Base-by-base conservation (phyloP, 2,113 vertebrate species). In the Pteronura brasiliensis region DNA sequence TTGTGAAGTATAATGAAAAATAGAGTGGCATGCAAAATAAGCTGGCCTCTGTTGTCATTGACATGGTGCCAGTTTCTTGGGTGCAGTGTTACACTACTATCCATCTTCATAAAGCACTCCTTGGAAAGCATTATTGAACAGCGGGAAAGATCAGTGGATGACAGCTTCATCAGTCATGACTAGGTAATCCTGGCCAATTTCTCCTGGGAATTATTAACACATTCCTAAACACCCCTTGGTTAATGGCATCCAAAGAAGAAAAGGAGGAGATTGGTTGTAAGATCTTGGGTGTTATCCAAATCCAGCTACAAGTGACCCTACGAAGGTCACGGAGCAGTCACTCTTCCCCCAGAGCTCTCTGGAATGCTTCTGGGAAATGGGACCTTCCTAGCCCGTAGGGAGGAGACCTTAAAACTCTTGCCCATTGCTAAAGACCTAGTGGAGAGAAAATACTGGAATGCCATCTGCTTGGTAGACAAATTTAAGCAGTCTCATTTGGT, bases 91-190 rank as follows among this genome's bases (percentile, higher is more conserved):
- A 87, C 90, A 85, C 63, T 49, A 65, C 96, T 59, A 98, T 99
- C 98, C 98, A 97, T 99, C 98, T 99, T 98, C 98, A 98, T 98
- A 98, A 98, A 98, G 98, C n/a, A 27, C 74, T 97, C 95, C 98
- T 98, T 98, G 42, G 44, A 98, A 98, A 97, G 97, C 87, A 23
- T 98, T 98, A 98, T 98, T 98, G 98, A 98, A 97, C 99, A 99
- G 98, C 97, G 25, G 99, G 98, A 98, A 98, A 94, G 90, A 97
- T 97, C 97, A 89, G 97, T 90, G 85, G 96, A 97, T 98, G 98
- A 99, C 98, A 98, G 98, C 98, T 98, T 98, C 98, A 98, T 99
- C 98, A 98, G 98, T 99, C 98, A 99, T 94, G 96, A 97, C 91
- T 47, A 98, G 97, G 95, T 98, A 98, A 98, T 99, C 97, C 97